Conservation (phyloP, 2,797 vertebrate genomes). For the Enteromius treurensis region DNA sequence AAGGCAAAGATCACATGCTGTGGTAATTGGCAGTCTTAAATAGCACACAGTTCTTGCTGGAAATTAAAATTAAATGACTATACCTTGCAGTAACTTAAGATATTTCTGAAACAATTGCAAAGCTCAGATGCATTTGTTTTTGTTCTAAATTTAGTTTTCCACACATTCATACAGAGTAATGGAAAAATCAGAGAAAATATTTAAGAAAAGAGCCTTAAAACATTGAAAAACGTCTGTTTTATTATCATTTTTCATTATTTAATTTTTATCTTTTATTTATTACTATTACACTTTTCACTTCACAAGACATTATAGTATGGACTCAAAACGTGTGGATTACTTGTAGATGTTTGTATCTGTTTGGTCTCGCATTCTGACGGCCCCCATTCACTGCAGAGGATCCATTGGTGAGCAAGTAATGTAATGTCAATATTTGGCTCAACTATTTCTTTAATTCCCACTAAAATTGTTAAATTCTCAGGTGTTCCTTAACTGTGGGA, state of each 20-base stretch:
- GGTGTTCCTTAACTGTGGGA: neutral
- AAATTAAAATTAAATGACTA: slow-evolving; percentile 7
- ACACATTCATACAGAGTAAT: neutral
- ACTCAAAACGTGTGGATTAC: neutral
- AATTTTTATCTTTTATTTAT: neutral
- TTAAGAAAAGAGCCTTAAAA: neutral
- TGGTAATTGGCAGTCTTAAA: neutral
- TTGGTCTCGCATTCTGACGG: neutral
- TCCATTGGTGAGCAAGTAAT: neutral
- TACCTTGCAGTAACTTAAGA: neutral
- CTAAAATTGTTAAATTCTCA: neutral
- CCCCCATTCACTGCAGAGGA: neutral
- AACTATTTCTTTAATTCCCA: neutral
- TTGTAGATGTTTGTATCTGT: neutral
- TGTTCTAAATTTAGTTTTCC: neutral
- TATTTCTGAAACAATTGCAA: neutral
- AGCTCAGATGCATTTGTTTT: neutral
- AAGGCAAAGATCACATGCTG: slow-evolving; percentile 16
- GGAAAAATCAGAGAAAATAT: neutral
- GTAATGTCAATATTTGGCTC: neutral
- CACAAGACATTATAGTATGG: neutral
- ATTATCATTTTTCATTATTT: too few species aligned
- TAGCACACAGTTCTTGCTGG: slow-evolving; percentile 12
- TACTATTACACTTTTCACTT: neutral
- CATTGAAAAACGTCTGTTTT: neutral